phyloP scores from a whole-genome alignment of 1,140 invertebrate species.

The Branchinecta lindahli region DNA sequence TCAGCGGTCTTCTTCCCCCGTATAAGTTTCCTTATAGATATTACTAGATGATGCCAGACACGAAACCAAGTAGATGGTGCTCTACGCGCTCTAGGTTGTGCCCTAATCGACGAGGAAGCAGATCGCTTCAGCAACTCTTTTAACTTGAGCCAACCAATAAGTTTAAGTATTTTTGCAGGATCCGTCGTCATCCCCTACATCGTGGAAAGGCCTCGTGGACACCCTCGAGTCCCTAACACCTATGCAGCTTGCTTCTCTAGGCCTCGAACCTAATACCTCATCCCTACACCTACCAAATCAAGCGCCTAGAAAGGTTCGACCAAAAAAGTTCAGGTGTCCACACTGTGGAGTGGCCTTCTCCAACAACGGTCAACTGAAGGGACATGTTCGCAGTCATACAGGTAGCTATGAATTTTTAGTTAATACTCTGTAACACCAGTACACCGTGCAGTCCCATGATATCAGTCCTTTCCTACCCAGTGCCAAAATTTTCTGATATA shows the following conservation, averaged over 20 bases:
- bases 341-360: constrained; percentile 77
- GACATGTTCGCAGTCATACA: constrained; percentile 78
- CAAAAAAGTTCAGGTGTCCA: constrained; percentile 74
- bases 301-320: constrained; percentile 47
- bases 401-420: constrained; percentile 37
- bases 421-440: too few species aligned
- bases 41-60: too few species aligned
- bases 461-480: too few species aligned
- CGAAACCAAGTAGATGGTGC: too few species aligned
- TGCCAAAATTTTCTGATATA: too few species aligned
- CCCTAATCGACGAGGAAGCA: too few species aligned
- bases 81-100: too few species aligned
- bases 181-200: neutral
- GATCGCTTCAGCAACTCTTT: too few species aligned
- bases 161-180: neutral
- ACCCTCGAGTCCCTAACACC: neutral
- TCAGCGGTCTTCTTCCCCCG: too few species aligned
- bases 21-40: too few species aligned
- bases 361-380: constrained; percentile 81
- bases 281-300: neutral
- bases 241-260: neutral
- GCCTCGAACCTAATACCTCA: neutral
- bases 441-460: too few species aligned
- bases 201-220: neutral
- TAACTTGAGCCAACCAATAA: too few species aligned